These are phyloP conservation scores for Crocallis elinguaria DNA, from an alignment of 2,888 invertebrate species.

Conservation along the genomic window DNA sequence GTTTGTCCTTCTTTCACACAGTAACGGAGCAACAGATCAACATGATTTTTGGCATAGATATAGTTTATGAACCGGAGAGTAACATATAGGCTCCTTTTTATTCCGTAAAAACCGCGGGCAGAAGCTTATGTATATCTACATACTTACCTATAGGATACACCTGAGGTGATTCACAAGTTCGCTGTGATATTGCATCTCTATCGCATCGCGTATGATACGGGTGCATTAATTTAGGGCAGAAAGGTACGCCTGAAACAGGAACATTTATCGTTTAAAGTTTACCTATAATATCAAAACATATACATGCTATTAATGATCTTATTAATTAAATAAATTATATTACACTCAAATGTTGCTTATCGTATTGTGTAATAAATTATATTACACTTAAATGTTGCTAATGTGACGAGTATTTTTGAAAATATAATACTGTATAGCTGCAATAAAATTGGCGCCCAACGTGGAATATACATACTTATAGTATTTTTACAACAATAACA, in stretches of 20 bases:
- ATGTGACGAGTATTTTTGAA: not conserved
- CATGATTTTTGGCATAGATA: too few relatives aligned
- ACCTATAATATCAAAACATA: too few relatives aligned
- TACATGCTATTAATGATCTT: too few relatives aligned
- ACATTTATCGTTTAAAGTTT: not conserved
- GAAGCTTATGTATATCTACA: not conserved
- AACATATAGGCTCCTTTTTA: not conserved
- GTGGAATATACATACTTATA: too few relatives aligned
- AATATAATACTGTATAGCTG: not conserved
- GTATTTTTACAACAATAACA: too few relatives aligned
- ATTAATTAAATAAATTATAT: too few relatives aligned
- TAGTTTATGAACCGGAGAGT: too few relatives aligned
- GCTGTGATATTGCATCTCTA: constrained; percentile 57
- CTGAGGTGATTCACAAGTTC: constrained; percentile 55
- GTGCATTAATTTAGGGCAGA: constrained; percentile 65
- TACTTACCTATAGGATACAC: constrained; percentile 52
- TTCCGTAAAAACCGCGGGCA: not conserved
- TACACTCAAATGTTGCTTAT: too few relatives aligned
- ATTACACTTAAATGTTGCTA: too few relatives aligned
- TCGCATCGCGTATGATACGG: constrained; percentile 72
- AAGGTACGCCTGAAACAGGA: constrained; percentile 55
- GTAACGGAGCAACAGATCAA: too few relatives aligned
- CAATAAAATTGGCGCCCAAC: not conserved
- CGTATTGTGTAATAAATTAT: too few relatives aligned
- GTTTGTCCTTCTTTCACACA: too few relatives aligned